Conservation (phyloP, 2,888 invertebrate species). For the Protophormia terraenovae region DNA sequence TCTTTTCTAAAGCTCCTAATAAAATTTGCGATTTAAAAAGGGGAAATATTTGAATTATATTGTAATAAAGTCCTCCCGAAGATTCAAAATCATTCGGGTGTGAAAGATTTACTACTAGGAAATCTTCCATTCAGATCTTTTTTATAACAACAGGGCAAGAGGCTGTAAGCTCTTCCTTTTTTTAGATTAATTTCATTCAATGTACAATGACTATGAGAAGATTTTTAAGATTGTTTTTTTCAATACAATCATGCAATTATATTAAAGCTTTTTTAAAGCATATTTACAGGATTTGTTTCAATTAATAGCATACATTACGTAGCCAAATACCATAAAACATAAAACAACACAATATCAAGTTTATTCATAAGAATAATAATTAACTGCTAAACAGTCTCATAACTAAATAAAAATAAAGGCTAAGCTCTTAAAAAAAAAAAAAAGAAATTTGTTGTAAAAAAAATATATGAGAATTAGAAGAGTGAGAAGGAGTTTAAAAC, state of each 20-base stretch:
- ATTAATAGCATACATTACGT: not conserved
- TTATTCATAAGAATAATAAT: no score
- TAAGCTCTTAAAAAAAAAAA: not conserved
- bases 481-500: constrained; percentile 3
- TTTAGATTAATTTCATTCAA: no score
- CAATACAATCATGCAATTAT: not conserved
- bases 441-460: not conserved
- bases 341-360: not conserved
- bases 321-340: constrained; percentile 38
- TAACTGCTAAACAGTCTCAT: not conserved
- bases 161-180: no score
- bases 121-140: no score
- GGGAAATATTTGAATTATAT: no score
- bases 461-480: not conserved
- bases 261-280: constrained; percentile 8
- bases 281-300: not conserved
- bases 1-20: no score
- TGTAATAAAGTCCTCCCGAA: no score
- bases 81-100: no score
- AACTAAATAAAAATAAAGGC: not conserved
- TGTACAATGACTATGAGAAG: not conserved
- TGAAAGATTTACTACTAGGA: no score
- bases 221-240: not conserved
- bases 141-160: no score
- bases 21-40: no score